Conservation (phyloP, 1,140 invertebrate genomes). For the Cydia fagiglandana region DNA sequence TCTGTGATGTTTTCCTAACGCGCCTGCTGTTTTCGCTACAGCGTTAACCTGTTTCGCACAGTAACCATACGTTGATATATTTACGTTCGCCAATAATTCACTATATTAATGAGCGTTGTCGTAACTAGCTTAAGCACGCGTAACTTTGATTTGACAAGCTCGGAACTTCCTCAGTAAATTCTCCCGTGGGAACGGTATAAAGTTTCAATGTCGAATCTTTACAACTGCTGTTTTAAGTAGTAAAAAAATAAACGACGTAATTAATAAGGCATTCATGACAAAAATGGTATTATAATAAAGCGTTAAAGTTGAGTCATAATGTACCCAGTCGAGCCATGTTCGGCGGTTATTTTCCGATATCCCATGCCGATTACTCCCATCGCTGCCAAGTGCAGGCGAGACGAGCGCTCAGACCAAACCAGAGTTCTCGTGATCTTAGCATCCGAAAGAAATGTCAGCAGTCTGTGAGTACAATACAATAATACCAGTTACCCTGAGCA, state of each 20-base stretch:
- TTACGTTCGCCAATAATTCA: conserved; percentile 2
- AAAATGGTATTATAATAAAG: conserved; percentile 26
- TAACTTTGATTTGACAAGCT: not conserved
- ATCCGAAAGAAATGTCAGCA: not conserved
- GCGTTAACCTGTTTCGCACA: not conserved
- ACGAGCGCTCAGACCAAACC: not conserved
- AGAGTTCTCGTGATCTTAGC: not conserved
- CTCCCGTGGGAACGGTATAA: not conserved
- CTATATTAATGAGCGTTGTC: not conserved
- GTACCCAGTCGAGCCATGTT: conserved; percentile 17
- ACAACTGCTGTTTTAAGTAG: conserved; percentile 5
- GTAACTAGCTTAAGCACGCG: not conserved
- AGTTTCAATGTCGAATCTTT: not conserved
- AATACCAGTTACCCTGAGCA: not conserved
- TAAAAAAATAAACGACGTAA: conserved; percentile 1
- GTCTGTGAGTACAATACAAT: not conserved
- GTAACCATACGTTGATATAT: conserved; percentile 5
- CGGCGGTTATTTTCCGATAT: conserved; percentile 29
- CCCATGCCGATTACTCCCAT: not conserved
- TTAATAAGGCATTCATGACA: conserved; percentile 17
- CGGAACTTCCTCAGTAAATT: not conserved
- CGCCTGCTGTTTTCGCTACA: not conserved
- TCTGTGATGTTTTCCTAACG: not conserved
- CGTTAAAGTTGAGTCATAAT: conserved; percentile 27
- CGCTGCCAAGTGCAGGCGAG: not conserved